Evolutionary conservation across 2,113 vertebrate genomes (phyloP).

Genomic region (Tylochromis polylepis): DNA sequence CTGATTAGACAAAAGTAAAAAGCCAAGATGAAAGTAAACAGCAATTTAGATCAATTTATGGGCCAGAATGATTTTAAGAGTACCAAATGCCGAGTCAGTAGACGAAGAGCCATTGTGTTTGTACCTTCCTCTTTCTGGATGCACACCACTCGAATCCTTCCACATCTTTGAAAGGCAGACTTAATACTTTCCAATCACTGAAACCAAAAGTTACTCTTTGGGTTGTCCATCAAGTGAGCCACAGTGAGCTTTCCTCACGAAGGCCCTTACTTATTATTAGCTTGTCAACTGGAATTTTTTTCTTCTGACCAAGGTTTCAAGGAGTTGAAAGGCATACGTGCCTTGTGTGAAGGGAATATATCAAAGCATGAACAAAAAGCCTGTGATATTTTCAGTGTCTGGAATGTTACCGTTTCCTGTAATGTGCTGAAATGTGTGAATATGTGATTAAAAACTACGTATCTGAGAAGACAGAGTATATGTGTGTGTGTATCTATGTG

Average conservation of each 20-base stretch:
- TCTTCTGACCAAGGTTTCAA: neutral
- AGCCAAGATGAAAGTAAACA: conserved; percentile 23
- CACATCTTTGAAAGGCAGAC: neutral
- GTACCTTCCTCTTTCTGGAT: neutral
- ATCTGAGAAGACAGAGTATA: neutral
- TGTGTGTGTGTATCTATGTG: neutral
- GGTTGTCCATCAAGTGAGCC: neutral
- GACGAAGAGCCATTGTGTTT: neutral
- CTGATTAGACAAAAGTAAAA: conserved; percentile 32
- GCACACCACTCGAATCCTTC: neutral
- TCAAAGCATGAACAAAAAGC: neutral
- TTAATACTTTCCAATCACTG: neutral
- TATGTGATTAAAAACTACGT: neutral
- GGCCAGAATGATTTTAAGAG: neutral
- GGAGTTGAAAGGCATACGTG: neutral
- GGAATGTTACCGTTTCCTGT: neutral
- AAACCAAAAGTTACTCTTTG: neutral
- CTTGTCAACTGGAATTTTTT: neutral
- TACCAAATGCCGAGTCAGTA: neutral
- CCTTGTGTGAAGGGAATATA: neutral
- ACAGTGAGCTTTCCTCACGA: neutral
- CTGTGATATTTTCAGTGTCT: neutral
- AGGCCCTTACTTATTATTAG: neutral
- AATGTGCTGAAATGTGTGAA: neutral
- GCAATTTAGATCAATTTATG: conserved; percentile 10